Evolutionary conservation across 2,113 vertebrate species (phyloP), one percentile per base, ranked within the genome.

Genomic region (Aptenodytes forsteri): DNA sequence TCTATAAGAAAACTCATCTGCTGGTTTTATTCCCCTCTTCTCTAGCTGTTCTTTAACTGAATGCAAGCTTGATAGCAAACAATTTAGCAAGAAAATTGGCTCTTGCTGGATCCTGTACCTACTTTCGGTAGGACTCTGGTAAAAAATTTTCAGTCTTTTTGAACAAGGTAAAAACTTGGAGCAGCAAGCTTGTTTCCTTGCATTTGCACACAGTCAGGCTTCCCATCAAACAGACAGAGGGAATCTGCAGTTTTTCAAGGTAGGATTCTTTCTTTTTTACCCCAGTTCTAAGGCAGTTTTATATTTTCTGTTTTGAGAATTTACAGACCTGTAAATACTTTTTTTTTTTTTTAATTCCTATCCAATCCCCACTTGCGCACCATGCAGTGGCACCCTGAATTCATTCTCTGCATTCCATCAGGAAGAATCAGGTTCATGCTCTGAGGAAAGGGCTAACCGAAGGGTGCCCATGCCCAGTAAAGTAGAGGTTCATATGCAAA

Each of bases 271-370:
- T 80, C 67, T 91, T 81, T 73, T 97, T 84, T 73, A 96, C 69
- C 87, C 94, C 55, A 32, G 9, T 95, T 96, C 46, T 96, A 89
- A 96, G 78, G 95, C 95, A 97, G 79, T 93, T 97, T 94, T 95
- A 16, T 95, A 89, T 81, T 91, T 95, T 94, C 62, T 23, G 85
- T 83, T 93, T 94, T 66, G 92, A 95, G 94, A 89, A 94, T 94
- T 98, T 97, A 90, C 83, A 95, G 69, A 97, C 77, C 82, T 97
- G 96, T 96, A 97, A 97, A 96, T 97, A 97, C 69, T 59, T 96
- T 82, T 94, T 69, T 94, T 70, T 70, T 70, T 86, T 52, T 23
- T 42, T 16, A 6, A 55, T 87, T 95, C 64, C 79, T 61, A 42
- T 90, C 62, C 62, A 19, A 11, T 90, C 65, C 84, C 47, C 18